Evolutionary conservation across 2,888 invertebrate genomes (phyloP).

Genomic region (Helleia helle): DNA sequence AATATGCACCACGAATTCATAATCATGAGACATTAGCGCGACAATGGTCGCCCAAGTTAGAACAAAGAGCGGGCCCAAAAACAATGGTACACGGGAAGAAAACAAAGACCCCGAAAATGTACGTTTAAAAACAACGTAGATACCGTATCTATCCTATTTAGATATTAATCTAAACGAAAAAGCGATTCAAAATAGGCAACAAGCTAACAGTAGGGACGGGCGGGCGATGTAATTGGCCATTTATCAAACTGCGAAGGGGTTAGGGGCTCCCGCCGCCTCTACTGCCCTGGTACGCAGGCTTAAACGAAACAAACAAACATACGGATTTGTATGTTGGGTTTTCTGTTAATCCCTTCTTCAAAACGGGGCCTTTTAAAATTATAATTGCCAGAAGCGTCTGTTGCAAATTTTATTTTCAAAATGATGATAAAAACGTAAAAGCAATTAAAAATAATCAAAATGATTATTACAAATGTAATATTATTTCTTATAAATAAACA

Average conservation of each 20-base stretch:
- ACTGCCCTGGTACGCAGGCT: conserved; percentile 45
- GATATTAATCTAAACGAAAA: conserved; percentile 75
- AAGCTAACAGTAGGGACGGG: conserved; percentile 72
- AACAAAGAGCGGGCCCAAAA: conserved; percentile 41
- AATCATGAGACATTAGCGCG: conserved; percentile 22
- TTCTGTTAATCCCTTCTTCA: conserved; percentile 6
- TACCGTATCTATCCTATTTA: conserved; percentile 75
- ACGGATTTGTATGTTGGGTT: conserved; percentile 23
- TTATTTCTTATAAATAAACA: too few relatives aligned
- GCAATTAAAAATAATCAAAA: too few relatives aligned
- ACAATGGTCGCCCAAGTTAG: conserved; percentile 24
- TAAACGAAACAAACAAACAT: conserved; percentile 35
- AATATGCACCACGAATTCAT: conserved; percentile 20
- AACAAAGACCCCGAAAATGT: conserved; percentile 58
- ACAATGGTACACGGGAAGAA: conserved; percentile 48
- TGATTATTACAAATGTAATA: too few relatives aligned
- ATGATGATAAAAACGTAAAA: too few relatives aligned
- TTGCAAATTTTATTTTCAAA: too few relatives aligned
- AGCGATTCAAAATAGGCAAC: conserved; percentile 75
- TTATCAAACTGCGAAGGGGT: conserved; percentile 75
- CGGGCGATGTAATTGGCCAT: conserved; percentile 73
- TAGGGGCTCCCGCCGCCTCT: conserved; percentile 51
- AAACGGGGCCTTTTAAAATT: conserved; percentile 2
- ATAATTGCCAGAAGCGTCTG: not conserved
- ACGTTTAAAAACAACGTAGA: conserved; percentile 74